phyloP scores from a whole-genome alignment of 2,888 invertebrate genomes.

The Malthinus flaveolus region DNA sequence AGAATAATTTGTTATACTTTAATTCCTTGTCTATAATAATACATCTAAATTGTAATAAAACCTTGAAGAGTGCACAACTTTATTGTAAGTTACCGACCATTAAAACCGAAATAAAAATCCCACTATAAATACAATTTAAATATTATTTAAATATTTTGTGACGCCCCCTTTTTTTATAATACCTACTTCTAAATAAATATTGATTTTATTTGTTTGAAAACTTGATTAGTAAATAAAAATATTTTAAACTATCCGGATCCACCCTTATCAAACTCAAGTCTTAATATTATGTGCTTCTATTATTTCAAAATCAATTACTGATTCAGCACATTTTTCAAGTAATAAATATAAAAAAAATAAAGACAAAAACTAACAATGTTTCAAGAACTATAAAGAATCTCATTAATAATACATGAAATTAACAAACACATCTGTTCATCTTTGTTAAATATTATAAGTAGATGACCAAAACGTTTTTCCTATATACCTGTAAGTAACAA shows the following conservation, averaged over 20 bases:
- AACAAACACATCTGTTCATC: constrained; percentile 25
- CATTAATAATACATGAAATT: constrained; percentile 33
- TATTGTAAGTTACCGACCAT: too few species aligned
- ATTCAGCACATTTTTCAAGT: constrained; percentile 31
- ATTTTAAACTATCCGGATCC: constrained; percentile 16
- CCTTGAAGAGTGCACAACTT: too few species aligned
- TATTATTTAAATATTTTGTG: not conserved
- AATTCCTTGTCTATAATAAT: too few species aligned
- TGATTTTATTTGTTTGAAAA: constrained; percentile 4
- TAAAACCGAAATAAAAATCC: too few species aligned
- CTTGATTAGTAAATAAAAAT: constrained; percentile 31
- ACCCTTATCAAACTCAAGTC: constrained; percentile 23
- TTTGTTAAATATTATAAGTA: constrained; percentile 4
- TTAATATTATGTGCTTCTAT: constrained; percentile 23
- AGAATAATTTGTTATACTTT: too few species aligned
- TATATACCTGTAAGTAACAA: too few species aligned
- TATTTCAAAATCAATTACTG: constrained; percentile 33
- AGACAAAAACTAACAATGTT: constrained; percentile 8
- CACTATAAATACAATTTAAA: too few species aligned
- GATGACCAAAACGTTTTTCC: not conserved
- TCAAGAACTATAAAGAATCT: constrained; percentile 4
- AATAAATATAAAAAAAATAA: not conserved
- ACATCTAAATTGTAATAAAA: too few species aligned
- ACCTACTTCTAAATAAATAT: not conserved
- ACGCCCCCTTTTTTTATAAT: constrained; percentile 1